These are phyloP conservation scores for Ceyx cyanopectus DNA, from an alignment of 2,113 vertebrate genomes.

Conservation along the genomic window DNA sequence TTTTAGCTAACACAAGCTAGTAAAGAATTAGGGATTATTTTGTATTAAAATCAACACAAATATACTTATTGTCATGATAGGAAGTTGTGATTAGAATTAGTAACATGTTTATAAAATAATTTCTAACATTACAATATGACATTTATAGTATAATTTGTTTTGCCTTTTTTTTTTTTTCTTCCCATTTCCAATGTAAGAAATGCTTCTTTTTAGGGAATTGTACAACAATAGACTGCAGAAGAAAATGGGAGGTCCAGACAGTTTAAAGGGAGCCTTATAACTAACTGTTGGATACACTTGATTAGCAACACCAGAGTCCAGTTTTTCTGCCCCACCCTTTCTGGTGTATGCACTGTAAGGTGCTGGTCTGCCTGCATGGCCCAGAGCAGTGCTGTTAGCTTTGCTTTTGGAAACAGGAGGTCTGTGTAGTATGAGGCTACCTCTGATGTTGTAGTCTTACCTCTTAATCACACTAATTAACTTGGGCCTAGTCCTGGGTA, in stretches of 20 bases:
- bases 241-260: neutral
- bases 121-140: neutral
- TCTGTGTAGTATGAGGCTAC: neutral
- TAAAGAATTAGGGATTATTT: neutral
- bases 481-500: accelerated
- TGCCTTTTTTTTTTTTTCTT: neutral
- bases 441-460: neutral
- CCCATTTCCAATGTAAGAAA: neutral
- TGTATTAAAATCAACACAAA: neutral
- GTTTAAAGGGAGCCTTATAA: neutral
- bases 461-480: neutral
- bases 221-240: neutral
- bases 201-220: neutral
- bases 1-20: neutral
- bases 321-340: neutral
- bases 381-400: accelerated
- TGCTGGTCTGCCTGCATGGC: accelerated
- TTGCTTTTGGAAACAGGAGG: neutral
- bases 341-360: neutral
- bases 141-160: neutral
- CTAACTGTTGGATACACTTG: neutral
- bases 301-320: neutral
- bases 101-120: neutral
- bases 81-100: neutral
- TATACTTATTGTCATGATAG: neutral